Conservation (phyloP, 2,113 vertebrate species). For the Mustela lutreola region DNA sequence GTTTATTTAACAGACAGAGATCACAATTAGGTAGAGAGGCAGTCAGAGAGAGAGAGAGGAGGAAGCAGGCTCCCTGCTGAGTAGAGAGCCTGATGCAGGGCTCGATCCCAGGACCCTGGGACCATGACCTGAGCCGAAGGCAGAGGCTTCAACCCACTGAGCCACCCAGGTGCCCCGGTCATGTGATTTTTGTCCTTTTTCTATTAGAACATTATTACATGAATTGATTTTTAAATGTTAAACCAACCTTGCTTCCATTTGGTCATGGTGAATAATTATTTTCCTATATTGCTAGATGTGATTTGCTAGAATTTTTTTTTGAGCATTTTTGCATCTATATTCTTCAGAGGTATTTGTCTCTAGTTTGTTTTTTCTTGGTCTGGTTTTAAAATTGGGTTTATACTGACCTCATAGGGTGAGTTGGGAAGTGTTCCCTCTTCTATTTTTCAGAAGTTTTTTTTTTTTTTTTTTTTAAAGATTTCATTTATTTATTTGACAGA, state of each 20-base stretch:
- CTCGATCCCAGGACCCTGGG: no score
- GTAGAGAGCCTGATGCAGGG: no score
- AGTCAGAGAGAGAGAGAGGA: no score
- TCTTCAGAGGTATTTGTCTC: not conserved
- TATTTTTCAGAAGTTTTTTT: not conserved
- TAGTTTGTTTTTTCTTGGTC: not conserved
- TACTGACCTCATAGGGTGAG: not conserved
- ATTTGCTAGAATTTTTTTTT: not conserved
- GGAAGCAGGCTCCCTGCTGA: no score
- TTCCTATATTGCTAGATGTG: slow-evolving; percentile 9
- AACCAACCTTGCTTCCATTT: not conserved
- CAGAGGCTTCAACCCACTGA: no score
- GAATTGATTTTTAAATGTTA: not conserved
- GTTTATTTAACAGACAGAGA: no score
- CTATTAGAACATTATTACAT: slow-evolving; percentile 2
- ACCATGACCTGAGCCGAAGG: no score
- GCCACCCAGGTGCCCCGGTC: not conserved
- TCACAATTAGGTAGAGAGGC: no score
- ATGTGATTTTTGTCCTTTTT: not conserved
- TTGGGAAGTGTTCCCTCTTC: not conserved
- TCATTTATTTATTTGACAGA: no score
- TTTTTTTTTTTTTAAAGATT: no score
- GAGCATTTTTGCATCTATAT: not conserved
- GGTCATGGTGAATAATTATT: not conserved
- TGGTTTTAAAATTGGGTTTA: not conserved